A percentile compares a stretch with the other conserved stretches of the same genome.
These are phyloP conservation scores for Cairina moschata DNA, from an alignment of 2,113 vertebrate species.

Conservation along the genomic window DNA sequence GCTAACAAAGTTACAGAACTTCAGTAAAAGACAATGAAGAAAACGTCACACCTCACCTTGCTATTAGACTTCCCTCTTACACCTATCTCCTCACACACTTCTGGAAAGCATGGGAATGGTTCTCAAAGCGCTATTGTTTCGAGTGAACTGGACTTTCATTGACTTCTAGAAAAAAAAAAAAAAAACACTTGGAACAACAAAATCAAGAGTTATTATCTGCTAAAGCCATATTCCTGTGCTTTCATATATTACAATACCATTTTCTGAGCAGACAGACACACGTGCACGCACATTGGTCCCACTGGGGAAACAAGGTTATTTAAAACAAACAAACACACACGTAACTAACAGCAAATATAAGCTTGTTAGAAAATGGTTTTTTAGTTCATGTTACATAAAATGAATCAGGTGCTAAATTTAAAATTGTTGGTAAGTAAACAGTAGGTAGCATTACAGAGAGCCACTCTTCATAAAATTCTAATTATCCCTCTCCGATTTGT, in stretches of 20 bases:
- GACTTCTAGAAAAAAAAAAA: not conserved
- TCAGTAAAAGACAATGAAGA: not conserved
- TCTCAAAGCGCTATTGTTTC: not conserved
- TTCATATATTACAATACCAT: not conserved
- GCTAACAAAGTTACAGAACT: not conserved
- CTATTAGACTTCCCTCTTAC: not conserved
- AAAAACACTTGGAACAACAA: not conserved
- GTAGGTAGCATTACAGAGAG: slow-evolving; percentile 25
- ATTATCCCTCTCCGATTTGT: slow-evolving; percentile 42
- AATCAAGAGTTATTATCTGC: slow-evolving; percentile 7
- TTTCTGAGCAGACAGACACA: slow-evolving; percentile 18
- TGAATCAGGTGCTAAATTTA: slow-evolving; percentile 13
- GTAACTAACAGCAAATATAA: not conserved
- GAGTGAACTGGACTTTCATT: not conserved
- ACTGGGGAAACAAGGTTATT: not conserved
- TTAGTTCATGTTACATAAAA: not conserved
- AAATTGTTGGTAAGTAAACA: slow-evolving; percentile 36
- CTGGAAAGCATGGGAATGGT: not conserved
- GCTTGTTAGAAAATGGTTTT: not conserved
- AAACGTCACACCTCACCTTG: not conserved
- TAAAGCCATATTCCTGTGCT: not conserved
- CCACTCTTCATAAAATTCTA: slow-evolving; percentile 48
- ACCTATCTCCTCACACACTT: not conserved
- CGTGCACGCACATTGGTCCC: not conserved
- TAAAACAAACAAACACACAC: not conserved